Base-by-base conservation (phyloP, 1,140 invertebrate genomes). In the Zaprionus ghesquierei region DNA sequence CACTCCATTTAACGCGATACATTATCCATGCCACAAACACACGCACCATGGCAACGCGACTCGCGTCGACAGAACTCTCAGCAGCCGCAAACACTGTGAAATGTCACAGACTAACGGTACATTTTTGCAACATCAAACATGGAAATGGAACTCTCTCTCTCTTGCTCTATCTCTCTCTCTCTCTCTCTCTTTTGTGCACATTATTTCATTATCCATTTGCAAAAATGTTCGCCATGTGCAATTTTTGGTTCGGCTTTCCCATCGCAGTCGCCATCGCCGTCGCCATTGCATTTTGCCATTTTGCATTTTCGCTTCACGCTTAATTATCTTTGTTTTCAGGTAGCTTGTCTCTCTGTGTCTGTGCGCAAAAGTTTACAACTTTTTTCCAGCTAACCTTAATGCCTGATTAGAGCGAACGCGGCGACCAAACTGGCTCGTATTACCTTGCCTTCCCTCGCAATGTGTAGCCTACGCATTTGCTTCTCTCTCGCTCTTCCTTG, bases 271-370 rank as follows among this genome's bases (percentile, higher is more conserved):
- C n/a, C n/a, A n/a, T n/a, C n/a, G n/a, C n/a, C n/a, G 31, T 63
- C 23, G 53, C 54, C 50, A 63, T 22, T 20, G 35, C 66, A 65
- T 55, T 60, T 68, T 35, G 12, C 49, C 25, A 18, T 51, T 51
- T 31, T 58, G 46, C 62, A 33, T 63, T 75, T 59, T 15, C 27
- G 27, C 27, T 5, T 5, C 6, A 35, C 35, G 58, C 41, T 75
- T 71, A 75, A 75, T 75, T 75, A 75, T 75, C 69, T 50, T 60
- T 71, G 69, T 63, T n/a, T n/a, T 38, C 2, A 38, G 35, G 13
- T 38, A 15, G 35, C 15, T 3, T 41, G 12, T 0, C 2, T 35
- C 33, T 35, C 33, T 33, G 29, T 20, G 5, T 50, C 59, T 56
- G 29, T 25, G 20, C 10, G 29, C 33, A 54, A 69, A 69, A 53